phyloP scores from a whole-genome alignment of 2,888 invertebrate species.

The Artemia sinica region DNA sequence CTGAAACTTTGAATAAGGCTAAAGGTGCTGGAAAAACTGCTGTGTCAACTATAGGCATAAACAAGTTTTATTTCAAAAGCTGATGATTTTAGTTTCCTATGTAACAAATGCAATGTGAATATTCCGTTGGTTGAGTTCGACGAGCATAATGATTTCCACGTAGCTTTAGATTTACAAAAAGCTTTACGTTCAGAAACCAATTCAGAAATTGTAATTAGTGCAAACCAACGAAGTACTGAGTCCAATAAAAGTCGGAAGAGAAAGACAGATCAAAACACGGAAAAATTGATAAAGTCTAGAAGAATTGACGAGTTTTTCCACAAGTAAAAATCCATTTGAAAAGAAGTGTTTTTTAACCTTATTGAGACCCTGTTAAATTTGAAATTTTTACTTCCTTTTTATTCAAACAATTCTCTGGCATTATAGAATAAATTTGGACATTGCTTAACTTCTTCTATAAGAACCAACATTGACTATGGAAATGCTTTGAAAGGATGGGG shows the following conservation, averaged over 20 bases:
- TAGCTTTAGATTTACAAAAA: conserved; percentile 55
- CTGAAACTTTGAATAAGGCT: neutral
- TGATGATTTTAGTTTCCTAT: conserved; percentile 35
- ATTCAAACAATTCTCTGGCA: too few relatives aligned
- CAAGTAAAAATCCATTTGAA: neutral
- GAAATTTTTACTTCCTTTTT: too few relatives aligned
- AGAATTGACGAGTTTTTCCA: conserved; percentile 7
- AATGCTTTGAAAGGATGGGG: too few relatives aligned
- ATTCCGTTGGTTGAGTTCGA: conserved; percentile 43
- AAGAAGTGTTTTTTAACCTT: too few relatives aligned
- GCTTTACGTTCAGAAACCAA: conserved; percentile 29
- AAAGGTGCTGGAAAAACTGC: neutral
- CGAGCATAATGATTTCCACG: conserved; percentile 68
- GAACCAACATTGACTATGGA: too few relatives aligned
- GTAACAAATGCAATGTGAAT: conserved; percentile 48
- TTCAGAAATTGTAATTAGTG: neutral
- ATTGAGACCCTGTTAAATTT: too few relatives aligned
- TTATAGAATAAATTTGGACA: too few relatives aligned
- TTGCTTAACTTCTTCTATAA: too few relatives aligned
- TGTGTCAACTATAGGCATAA: conserved; percentile 15
- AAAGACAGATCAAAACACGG: neutral
- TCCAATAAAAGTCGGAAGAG: neutral
- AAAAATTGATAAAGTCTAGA: neutral
- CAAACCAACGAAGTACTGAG: neutral
- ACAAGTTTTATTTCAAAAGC: conserved; percentile 24